Percentiles rank a stretch among this genome's conserved stretches.
Conservation (phyloP, 2,888 invertebrate species). For the Pollenia amentaria region DNA sequence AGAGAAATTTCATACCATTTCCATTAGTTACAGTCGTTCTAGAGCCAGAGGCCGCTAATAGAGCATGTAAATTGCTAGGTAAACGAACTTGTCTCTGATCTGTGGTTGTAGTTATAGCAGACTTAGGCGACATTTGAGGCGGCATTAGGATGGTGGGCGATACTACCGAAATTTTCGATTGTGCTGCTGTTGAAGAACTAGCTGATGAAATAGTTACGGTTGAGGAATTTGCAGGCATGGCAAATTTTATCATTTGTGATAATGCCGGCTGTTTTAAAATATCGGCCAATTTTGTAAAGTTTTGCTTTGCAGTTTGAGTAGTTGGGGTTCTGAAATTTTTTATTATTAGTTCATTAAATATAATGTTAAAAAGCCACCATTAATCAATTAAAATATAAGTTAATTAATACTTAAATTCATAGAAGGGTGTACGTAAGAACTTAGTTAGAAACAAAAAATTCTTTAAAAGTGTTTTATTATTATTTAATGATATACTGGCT, state of each 20-base stretch:
- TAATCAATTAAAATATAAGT: too few species aligned
- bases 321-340: constrained; percentile 21
- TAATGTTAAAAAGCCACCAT: too few species aligned
- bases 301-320: constrained; percentile 7
- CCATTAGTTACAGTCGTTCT: constrained; percentile 77
- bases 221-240: constrained; percentile 51
- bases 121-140: constrained; percentile 75
- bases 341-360: too few species aligned
- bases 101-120: constrained; percentile 31
- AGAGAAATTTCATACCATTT: constrained; percentile 83
- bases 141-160: constrained; percentile 84
- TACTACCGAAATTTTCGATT: constrained; percentile 84
- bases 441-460: too few species aligned
- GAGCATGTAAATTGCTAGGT: constrained; percentile 64
- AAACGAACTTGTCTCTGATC: constrained; percentile 62
- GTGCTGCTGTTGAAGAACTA: constrained; percentile 38
- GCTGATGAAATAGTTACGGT: constrained; percentile 53
- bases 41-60: constrained; percentile 54
- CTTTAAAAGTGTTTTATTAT: too few species aligned
- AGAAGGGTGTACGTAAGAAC: too few species aligned
- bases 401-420: too few species aligned
- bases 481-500: too few species aligned
- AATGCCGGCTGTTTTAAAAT: constrained; percentile 69
- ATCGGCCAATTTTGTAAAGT: constrained; percentile 36
- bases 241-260: constrained; percentile 67